These are phyloP conservation scores for Eulemur albifrons DNA, from an alignment of 2,797 vertebrate species.

Conservation along the genomic window DNA sequence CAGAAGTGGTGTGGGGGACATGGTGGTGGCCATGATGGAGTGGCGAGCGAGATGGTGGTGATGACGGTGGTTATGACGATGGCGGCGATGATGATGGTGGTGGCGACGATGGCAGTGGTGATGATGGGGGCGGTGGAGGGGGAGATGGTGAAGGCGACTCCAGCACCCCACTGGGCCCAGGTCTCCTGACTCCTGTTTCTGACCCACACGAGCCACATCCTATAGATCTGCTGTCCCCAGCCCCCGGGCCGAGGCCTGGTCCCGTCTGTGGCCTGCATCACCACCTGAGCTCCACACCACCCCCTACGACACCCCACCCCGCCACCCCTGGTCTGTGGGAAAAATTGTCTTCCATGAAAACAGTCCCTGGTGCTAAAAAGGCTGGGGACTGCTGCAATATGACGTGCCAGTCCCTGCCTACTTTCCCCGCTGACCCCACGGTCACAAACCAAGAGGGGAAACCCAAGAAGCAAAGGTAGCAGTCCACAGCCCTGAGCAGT, in stretches of 20 bases:
- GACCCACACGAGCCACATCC: background rate
- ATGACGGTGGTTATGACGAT: no score
- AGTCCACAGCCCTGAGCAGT: background rate
- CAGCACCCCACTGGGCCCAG: accelerated
- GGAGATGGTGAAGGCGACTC: background rate
- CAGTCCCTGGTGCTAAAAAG: no score
- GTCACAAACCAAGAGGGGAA: background rate
- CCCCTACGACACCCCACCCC: no score
- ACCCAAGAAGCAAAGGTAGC: background rate
- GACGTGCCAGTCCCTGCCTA: background rate
- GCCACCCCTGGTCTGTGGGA: no score
- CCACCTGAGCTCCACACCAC: no score
- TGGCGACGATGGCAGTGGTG: no score
- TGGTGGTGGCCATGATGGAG: background rate
- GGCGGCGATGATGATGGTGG: background rate
- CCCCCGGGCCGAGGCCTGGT: no score
- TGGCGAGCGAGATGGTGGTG: background rate
- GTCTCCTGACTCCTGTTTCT: background rate
- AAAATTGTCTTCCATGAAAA: no score
- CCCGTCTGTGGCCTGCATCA: no score
- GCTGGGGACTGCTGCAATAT: no score
- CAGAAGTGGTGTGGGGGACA: accelerated
- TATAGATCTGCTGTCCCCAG: background rate
- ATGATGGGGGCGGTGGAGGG: no score
- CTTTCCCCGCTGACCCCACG: background rate